Base-by-base conservation (phyloP, 1,140 invertebrate species). In the Onthophagus taurus region DNA sequence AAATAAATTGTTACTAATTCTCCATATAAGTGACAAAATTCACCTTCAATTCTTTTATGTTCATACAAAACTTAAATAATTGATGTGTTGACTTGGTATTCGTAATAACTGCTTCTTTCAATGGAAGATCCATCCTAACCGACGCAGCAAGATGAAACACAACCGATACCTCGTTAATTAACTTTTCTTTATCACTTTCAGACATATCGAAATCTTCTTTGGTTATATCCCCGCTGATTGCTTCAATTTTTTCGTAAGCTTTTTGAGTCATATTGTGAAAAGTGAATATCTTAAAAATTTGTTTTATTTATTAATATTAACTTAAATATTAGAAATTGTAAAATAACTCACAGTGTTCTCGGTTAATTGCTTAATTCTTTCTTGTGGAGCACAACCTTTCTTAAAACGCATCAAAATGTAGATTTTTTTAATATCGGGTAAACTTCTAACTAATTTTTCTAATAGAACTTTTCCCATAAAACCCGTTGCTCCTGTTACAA, bases 61-160 rank as follows among this genome's bases (percentile, higher is more conserved):
- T n/a, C n/a, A n/a, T n/a, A n/a, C n/a, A n/a, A n/a, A n/a, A n/a
- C n/a, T n/a, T n/a, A n/a, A n/a, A n/a, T n/a, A n/a, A n/a, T n/a
- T n/a, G n/a, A n/a, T n/a, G n/a, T n/a, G n/a, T n/a, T n/a, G n/a
- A n/a, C 47, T 71, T 68, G 6, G 78, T 75, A 58, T 87, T 87
- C 74, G 83, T 79, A 36, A 77, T 72, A 12, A 85, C 66, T 2
- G 82, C 78, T 50, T 83, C 80, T 42, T 78, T 81, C 1, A 86
- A 64, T 44, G 77, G 78, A 1, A 82, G 78, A 55, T 87, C 83
- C 39, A 87, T 62, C 31, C 72, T 74, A 1, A 87, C 76, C 2
- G 88, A 93, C 2, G 93, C 93, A 0, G 92, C 93, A 48, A 82
- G 84, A 63, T 97, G 92, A 61, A 93, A 94, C 0, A 97, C 83